These are phyloP conservation scores for Adela reaumurella DNA, from an alignment of 2,888 invertebrate genomes.

Conservation along the genomic window DNA sequence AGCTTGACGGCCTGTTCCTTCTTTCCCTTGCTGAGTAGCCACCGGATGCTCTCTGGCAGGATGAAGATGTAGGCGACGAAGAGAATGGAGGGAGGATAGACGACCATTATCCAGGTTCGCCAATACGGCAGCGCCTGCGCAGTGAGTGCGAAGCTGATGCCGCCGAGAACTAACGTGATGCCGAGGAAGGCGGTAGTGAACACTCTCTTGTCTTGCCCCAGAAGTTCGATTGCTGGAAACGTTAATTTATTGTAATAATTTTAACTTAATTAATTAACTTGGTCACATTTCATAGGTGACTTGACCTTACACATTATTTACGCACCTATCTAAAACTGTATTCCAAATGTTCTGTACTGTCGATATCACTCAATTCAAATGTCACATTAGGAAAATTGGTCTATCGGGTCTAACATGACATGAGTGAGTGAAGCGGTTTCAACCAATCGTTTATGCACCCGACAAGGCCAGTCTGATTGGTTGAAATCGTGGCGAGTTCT, in stretches of 20 bases:
- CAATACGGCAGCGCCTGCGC: constrained; percentile 70
- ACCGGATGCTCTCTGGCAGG: constrained; percentile 73
- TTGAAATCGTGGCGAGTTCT: too few relatives aligned
- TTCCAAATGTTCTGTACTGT: too few relatives aligned
- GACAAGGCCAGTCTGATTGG: too few relatives aligned
- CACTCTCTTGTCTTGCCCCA: constrained; percentile 42
- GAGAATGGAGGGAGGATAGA: constrained; percentile 67
- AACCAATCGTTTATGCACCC: too few relatives aligned
- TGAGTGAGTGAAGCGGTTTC: too few relatives aligned
- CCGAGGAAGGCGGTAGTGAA: constrained; percentile 41
- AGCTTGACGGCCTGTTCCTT: constrained; percentile 63
- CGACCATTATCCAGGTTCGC: constrained; percentile 63
- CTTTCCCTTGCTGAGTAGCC: constrained; percentile 69
- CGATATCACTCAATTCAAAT: too few relatives aligned
- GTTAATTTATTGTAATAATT: not conserved
- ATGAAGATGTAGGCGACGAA: constrained; percentile 66
- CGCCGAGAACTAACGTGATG: constrained; percentile 63
- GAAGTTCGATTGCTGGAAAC: constrained; percentile 38
- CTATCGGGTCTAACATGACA: too few relatives aligned
- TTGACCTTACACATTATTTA: too few relatives aligned
- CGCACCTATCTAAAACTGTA: too few relatives aligned
- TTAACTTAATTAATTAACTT: too few relatives aligned
- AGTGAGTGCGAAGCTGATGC: constrained; percentile 62
- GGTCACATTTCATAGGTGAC: too few relatives aligned
- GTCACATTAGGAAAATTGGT: too few relatives aligned